Evolutionary conservation across 2,797 vertebrate genomes (phyloP).

Genomic region (Mus minutoides): DNA sequence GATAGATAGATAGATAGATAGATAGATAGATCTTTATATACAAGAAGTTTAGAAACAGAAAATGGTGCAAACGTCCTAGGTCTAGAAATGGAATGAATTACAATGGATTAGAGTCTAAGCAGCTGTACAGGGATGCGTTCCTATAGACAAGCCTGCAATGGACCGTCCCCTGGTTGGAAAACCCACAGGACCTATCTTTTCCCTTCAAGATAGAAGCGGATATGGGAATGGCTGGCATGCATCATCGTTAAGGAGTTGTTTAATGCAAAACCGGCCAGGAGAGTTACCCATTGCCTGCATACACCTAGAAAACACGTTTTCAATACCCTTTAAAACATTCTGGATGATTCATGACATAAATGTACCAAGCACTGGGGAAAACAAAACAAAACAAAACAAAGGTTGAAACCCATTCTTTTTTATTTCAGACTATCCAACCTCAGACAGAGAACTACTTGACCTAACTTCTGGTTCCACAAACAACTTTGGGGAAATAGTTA

Average conservation of each 20-base stretch:
- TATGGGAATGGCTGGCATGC: neutral
- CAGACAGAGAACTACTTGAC: conserved; percentile 65
- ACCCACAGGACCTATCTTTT: neutral
- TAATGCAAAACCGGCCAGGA: neutral
- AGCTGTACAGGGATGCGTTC: neutral
- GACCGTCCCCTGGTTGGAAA: neutral
- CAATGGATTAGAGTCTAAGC: neutral
- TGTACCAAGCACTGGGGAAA: neutral
- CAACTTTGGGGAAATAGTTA: conserved; percentile 62
- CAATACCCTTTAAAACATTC: neutral
- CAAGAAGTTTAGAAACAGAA: conserved; percentile 40
- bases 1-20: too few relatives aligned
- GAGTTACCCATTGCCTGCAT: neutral
- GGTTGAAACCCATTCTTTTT: conserved; percentile 47
- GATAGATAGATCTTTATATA: neutral
- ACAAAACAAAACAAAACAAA: conserved; percentile 1
- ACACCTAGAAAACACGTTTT: conserved; percentile 36
- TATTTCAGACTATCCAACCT: conserved; percentile 47
- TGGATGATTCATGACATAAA: conserved; percentile 32
- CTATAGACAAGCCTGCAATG: conserved; percentile 7
- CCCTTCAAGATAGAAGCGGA: neutral
- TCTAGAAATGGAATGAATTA: conserved; percentile 22
- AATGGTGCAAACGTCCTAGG: neutral
- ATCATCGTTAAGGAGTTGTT: neutral
- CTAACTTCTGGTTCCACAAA: conserved; percentile 73